Percentiles rank a stretch among this genome's conserved stretches.
These are phyloP conservation scores for Noctua janthe DNA, from an alignment of 2,888 invertebrate genomes.

Conservation along the genomic window DNA sequence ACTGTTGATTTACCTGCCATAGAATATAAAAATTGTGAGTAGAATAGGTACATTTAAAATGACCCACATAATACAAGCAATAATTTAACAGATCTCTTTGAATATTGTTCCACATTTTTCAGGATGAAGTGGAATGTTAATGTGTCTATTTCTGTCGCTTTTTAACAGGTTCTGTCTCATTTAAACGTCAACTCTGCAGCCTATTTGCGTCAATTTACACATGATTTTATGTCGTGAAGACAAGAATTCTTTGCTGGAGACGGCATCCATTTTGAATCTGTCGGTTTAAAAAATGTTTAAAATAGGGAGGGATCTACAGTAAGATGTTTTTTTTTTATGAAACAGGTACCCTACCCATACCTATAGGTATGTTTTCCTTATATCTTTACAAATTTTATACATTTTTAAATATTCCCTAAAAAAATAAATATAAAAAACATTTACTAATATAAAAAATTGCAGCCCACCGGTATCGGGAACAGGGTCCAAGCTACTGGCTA, in stretches of 20 bases:
- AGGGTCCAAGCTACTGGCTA: no score
- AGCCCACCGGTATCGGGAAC: no score
- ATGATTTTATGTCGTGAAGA: conserved; percentile 67
- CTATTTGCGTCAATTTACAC: conserved; percentile 71
- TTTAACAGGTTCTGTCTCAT: conserved; percentile 58
- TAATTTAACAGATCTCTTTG: conserved; percentile 24
- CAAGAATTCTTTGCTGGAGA: conserved; percentile 55
- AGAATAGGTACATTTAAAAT: conserved; percentile 23
- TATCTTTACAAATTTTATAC: no score
- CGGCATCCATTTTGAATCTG: conserved; percentile 39
- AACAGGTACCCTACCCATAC: not conserved
- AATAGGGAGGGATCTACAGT: not conserved
- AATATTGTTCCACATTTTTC: conserved; percentile 42
- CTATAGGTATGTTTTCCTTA: no score
- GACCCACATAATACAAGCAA: conserved; percentile 23
- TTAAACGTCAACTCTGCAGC: conserved; percentile 51
- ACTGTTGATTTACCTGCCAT: conserved; percentile 13
- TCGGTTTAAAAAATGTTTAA: not conserved
- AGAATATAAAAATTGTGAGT: conserved; percentile 2
- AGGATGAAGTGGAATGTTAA: conserved; percentile 51
- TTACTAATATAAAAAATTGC: no score
- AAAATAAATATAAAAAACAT: no score
- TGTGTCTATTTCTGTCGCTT: conserved; percentile 55
- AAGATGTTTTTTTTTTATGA: not conserved
- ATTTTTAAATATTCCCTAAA: no score